A percentile compares a stretch with the other conserved stretches of the same genome.
Evolutionary conservation across 92 coral and sea anemone species (phyloP).

Genomic region (Zoanthus sansibaricus): DNA sequence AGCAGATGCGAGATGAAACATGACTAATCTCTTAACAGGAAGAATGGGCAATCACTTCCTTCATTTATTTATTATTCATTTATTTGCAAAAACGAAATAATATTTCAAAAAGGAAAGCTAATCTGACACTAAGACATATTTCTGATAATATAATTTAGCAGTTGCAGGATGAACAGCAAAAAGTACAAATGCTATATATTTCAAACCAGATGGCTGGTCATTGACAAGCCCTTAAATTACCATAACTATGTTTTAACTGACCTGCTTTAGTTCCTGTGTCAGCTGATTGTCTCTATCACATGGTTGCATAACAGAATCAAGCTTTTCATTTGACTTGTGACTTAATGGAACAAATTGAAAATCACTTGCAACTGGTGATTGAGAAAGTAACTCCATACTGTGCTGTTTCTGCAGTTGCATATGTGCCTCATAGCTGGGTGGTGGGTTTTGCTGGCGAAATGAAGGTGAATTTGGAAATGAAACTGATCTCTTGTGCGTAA

Average conservation of each 20-base stretch:
- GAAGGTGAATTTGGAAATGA: conserved; percentile 76
- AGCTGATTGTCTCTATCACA: conserved; percentile 81
- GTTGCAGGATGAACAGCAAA: too few species aligned
- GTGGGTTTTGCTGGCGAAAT: conserved; percentile 72
- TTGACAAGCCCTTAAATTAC: too few species aligned
- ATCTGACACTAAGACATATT: too few species aligned
- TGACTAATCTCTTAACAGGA: too few species aligned
- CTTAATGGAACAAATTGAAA: conserved; percentile 31
- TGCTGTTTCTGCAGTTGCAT: conserved; percentile 84
- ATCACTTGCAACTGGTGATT: conserved; percentile 54
- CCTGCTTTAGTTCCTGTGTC: conserved; percentile 93
- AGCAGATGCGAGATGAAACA: too few species aligned
- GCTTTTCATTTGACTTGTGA: conserved; percentile 62
- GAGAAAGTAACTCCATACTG: conserved; percentile 45
- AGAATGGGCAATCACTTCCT: too few species aligned
- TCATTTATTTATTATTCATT: too few species aligned
- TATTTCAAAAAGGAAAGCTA: too few species aligned
- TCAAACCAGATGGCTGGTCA: too few species aligned
- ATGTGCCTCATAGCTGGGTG: conserved; percentile 92
- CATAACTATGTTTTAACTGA: conserved; percentile 22
- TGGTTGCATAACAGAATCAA: conserved; percentile 68
- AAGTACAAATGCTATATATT: too few species aligned
- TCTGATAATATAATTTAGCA: too few species aligned
- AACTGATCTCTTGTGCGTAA: conserved; percentile 69
- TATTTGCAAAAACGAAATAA: too few species aligned